Evolutionary conservation across 2,113 vertebrate species (phyloP).

Genomic region (Sigmodon hispidus): DNA sequence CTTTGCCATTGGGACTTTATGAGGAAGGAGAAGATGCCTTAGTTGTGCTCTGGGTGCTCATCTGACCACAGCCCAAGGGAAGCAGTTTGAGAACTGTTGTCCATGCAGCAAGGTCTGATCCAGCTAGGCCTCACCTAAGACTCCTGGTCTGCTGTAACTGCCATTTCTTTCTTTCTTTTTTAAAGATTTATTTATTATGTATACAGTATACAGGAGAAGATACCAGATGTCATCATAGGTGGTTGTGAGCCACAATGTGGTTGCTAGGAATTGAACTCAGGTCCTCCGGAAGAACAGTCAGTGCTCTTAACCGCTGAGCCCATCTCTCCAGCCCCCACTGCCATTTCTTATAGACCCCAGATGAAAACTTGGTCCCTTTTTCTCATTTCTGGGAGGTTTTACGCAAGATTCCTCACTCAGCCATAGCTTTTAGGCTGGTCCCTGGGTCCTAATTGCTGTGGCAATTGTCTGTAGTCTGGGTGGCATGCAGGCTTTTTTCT

Average conservation of each 20-base stretch:
- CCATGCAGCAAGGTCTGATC: background rate
- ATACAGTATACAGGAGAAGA: no score
- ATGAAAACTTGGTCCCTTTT: background rate
- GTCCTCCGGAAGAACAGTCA: no score
- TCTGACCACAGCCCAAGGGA: background rate
- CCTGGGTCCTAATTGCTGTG: conserved; percentile 72
- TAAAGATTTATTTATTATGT: no score
- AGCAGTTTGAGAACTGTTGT: background rate
- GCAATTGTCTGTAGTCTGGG: conserved; percentile 79
- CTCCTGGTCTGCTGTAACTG: background rate
- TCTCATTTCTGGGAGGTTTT: background rate
- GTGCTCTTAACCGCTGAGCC: no score
- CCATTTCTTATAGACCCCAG: background rate
- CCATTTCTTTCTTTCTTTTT: no score
- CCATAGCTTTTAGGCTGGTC: conserved; percentile 68
- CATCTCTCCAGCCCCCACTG: no score
- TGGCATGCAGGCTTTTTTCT: conserved; percentile 68
- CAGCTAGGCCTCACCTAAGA: background rate
- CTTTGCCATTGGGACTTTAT: background rate
- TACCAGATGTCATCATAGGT: no score
- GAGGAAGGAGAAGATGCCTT: background rate
- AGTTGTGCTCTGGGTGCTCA: background rate
- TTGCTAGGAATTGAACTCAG: no score
- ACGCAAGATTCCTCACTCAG: conserved; percentile 80
- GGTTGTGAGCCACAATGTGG: no score